Conservation (phyloP, 1,140 invertebrate genomes). For the Megathymus violae region DNA sequence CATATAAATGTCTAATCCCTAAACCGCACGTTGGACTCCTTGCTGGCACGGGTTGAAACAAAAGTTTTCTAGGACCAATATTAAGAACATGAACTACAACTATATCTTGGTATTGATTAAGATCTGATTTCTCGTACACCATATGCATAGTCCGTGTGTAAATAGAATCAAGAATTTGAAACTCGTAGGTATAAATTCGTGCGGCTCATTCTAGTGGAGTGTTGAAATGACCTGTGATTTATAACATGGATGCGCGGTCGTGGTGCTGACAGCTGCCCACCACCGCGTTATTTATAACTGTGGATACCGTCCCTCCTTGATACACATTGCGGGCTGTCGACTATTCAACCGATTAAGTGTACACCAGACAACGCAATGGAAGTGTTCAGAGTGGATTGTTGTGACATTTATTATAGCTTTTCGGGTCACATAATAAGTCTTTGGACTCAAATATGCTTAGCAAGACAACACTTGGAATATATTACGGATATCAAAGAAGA, state of each 20-base stretch:
- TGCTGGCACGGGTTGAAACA: too few relatives aligned
- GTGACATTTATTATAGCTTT: conserved; percentile 22
- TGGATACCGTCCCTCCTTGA: conserved; percentile 15
- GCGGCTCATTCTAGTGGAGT: conserved; percentile 28
- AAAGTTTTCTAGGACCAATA: too few relatives aligned
- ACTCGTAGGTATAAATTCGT: conserved; percentile 22
- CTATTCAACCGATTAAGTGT: not conserved
- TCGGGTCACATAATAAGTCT: conserved; percentile 33
- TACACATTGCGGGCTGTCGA: conserved; percentile 16
- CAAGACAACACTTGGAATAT: conserved; percentile 44
- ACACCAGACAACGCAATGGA: conserved; percentile 20
- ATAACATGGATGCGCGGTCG: conserved; percentile 28
- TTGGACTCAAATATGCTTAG: conserved; percentile 44
- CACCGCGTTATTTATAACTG: conserved; percentile 32
- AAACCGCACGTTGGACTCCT: too few relatives aligned
- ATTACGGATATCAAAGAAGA: conserved; percentile 40
- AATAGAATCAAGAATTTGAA: conserved; percentile 30
- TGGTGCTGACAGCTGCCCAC: conserved; percentile 31
- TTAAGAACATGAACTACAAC: too few relatives aligned
- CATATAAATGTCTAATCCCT: too few relatives aligned
- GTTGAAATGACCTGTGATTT: conserved; percentile 37
- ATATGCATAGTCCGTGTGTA: too few relatives aligned
- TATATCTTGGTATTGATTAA: too few relatives aligned
- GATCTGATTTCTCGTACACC: too few relatives aligned
- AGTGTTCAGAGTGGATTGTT: conserved; percentile 2